Base-by-base conservation (phyloP, 2,888 invertebrate species). In the Himalopsyche kuldschensis region DNA sequence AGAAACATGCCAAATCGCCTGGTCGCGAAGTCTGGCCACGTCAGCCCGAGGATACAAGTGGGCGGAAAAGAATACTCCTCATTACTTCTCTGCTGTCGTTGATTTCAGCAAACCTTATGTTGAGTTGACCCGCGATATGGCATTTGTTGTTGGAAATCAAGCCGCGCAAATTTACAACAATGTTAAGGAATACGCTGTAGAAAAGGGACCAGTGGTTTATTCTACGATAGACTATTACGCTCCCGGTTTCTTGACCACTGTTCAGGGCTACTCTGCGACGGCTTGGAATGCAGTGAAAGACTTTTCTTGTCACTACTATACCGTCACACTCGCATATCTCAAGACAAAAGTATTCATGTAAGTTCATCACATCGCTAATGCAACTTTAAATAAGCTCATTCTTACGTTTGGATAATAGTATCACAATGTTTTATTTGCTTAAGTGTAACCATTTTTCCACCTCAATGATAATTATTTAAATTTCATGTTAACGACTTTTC, bases 261-360 rank as follows among this genome's bases (percentile, higher is more conserved):
- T 95, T 24, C 93, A 93, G 87, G 90, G 90, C 48, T 91, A 92
- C 83, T 90, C 92, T 0, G 88, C 88, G 10, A 89, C 89, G 20
- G 91, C 91, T 0, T 91, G 92, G 87, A 89, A 89, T 48, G 88
- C 91, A 63, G 89, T 91, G 17, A 92, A 90, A 88, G 91, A 91
- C 83, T 90, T 91, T 84, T 91, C 92, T 0, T 88, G 88, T 46
- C 90, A 93, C 83, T 93, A 93, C 87, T 92, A 92, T 87, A 90
- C 91, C 87, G 88, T 91, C 48, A 90, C 92, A 5, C 89, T 92
- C 11, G 92, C 93, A 85, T 95, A 95, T 91, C 90, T 96, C 88
- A 94, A 93, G 88, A 94, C 94, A 81, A 95, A 95, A 91, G 94
- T 96, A 82, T 95, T 96, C 91, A 92, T 96, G 96, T 96, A 91